Evolutionary conservation across 2,888 invertebrate species (phyloP), one percentile per base, ranked within the genome.

Genomic region (Cryptus viduatorius): DNA sequence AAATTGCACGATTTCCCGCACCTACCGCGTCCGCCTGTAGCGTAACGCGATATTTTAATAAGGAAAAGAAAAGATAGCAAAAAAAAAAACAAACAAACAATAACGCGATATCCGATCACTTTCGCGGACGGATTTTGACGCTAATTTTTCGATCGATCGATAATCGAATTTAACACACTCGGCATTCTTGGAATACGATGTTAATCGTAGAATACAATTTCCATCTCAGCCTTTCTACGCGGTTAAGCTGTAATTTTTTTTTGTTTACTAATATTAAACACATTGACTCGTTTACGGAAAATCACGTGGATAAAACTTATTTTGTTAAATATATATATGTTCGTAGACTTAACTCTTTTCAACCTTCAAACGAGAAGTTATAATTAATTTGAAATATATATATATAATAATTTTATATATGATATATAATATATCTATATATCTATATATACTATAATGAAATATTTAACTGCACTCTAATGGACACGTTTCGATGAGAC

Each of bases 1-100:
- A 67, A 77, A 82, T 82, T 82, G 82, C 82, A 82, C 82, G 69
- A 56, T 77, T 78, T 82, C 82, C 82, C 82, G 77, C 77, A 82
- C 82, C 82, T 82, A 82, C 59, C 24, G 50, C 68, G 75, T 75
- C 71, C 78, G 56, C 61, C 59, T 19, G 12, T n/a, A 31, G 78
- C 69, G 78, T 46, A 78, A 46, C 61, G 61, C 48, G 19, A 78
- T 69, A 59, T 53, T 53, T 44, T 19, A 19, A 42, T 44, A 14
- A 67, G 19, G 31, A 37, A 68, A 16, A 64, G 19, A 75, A 29
- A 42, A 75, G 1, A 37, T 37, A 37, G 24, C 24, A 68, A 46
- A 44, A 44, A 67, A 8, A 19, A 46, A 19, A 24, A 1, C 59
- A 8, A 8, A 44, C 19, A 3, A 56, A 65, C 10, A 46, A n/a